Base-by-base conservation (phyloP, 2,113 vertebrate genomes). In the Dolichallabes microphthalmus region DNA sequence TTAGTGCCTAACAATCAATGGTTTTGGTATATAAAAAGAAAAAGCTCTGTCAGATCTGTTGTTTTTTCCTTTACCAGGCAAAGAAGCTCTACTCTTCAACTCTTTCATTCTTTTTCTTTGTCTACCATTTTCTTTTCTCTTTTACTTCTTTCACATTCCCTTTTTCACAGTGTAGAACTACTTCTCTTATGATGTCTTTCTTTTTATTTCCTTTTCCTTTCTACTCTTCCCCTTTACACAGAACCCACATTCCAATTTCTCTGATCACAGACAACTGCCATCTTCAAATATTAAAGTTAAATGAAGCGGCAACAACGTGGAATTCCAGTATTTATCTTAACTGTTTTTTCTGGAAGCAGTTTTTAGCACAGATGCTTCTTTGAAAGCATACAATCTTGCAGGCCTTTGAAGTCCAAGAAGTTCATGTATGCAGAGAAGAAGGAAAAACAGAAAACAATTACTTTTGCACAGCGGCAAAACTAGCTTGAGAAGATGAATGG, bases 291-390 rank as follows among this genome's bases (percentile, higher is more conserved):
- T 50, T 78, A 58, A 88, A 39, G 75, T 81, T 86, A 87, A 90
- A 89, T 83, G 69, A 91, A 88, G 87, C 90, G 80, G 87, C 83
- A 90, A 88, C 60, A 90, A 60, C 88, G 86, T 89, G 82, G 87
- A 91, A 89, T 86, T 87, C 79, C 86, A 85, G 81, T 86, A 88
- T 90, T 92, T 90, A 90, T 90, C 92, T 86, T 60, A 89, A 88
- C 80, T 80, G 85, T 27, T 89, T 90, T 32, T 55, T 83, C 80
- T 90, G 88, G 73, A 82, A 75, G 81, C 60, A 81, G 85, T 82
- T 80, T 86, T 61, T 74, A 80, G 66, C 64, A 79, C 80, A 84
- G 71, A 88, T 57, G 45, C 53, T 87, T 86, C 87, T 85, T 74
- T 76, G 57, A 50, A 68, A 74, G 64, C 6, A 64, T 74, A 79